Percentiles rank a stretch among this genome's conserved stretches.
phyloP scores from a whole-genome alignment of 1,140 invertebrate genomes.

The Manduca sexta region DNA sequence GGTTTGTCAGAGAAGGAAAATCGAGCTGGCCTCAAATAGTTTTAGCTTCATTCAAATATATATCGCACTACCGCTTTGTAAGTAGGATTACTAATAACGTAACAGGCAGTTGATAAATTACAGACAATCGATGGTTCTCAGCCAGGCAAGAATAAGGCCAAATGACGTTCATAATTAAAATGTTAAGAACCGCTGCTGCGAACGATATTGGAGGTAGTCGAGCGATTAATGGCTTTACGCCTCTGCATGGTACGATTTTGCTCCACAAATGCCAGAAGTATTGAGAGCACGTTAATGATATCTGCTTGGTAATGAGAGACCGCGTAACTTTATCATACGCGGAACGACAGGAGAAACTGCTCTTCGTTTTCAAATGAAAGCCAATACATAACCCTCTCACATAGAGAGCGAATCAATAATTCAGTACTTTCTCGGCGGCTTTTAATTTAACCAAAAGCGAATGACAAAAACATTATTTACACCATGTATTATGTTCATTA shows the following conservation, averaged over 20 bases:
- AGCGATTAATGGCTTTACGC: conserved; percentile 25
- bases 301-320: conserved; percentile 43
- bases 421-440: too few relatives aligned
- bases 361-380: conserved; percentile 55
- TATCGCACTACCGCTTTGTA: too few relatives aligned
- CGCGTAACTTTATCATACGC: conserved; percentile 52
- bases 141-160: too few relatives aligned
- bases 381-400: conserved; percentile 36
- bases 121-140: too few relatives aligned
- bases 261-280: conserved; percentile 26
- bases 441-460: not conserved
- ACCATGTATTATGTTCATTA: not conserved
- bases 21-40: too few relatives aligned
- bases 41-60: too few relatives aligned
- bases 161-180: too few relatives aligned
- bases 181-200: conserved; percentile 7
- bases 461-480: not conserved
- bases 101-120: too few relatives aligned
- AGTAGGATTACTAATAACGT: too few relatives aligned
- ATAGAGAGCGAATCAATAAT: not conserved
- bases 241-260: conserved; percentile 24
- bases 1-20: too few relatives aligned
- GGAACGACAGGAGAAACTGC: conserved; percentile 50
- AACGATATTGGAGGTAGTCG: conserved; percentile 22
- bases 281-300: conserved; percentile 42